A percentile compares a stretch with the other conserved stretches of the same genome.
Conservation (phyloP, 2,113 vertebrate genomes). For the Pelvicachromis taeniatus region DNA sequence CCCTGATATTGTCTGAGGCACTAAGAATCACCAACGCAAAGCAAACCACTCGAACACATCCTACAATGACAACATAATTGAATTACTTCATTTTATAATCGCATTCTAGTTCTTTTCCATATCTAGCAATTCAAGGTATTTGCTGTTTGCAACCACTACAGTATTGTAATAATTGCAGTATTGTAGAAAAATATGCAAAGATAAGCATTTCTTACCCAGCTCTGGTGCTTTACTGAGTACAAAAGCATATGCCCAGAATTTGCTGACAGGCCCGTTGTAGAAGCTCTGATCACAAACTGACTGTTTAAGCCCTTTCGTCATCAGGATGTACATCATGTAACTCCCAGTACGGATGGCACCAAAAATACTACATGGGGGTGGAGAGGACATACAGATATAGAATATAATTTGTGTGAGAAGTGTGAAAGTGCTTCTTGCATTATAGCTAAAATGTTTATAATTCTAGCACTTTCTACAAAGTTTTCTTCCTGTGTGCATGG, state of each 20-base stretch:
- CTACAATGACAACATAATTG: background rate
- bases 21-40: background rate
- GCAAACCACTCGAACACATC: background rate
- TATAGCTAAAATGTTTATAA: background rate
- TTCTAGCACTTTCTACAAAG: background rate
- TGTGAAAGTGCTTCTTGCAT: background rate
- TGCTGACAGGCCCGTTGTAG: constrained; percentile 98
- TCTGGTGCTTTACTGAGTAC: constrained; percentile 99
- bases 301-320: constrained; percentile 97
- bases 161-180: background rate
- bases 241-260: constrained; percentile 99
- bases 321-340: constrained; percentile 96
- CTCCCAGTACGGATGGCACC: constrained; percentile 97
- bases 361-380: constrained; percentile 83
- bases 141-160: background rate
- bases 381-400: background rate
- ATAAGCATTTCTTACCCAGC: constrained; percentile 79
- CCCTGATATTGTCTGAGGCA: background rate
- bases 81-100: background rate
- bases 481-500: background rate
- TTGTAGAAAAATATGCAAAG: background rate
- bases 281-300: constrained; percentile 99
- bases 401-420: background rate
- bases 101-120: background rate
- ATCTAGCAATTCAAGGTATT: background rate